These are phyloP conservation scores for Coryphaenoides rupestris DNA, from an alignment of 2,113 vertebrate species.

Conservation along the genomic window DNA sequence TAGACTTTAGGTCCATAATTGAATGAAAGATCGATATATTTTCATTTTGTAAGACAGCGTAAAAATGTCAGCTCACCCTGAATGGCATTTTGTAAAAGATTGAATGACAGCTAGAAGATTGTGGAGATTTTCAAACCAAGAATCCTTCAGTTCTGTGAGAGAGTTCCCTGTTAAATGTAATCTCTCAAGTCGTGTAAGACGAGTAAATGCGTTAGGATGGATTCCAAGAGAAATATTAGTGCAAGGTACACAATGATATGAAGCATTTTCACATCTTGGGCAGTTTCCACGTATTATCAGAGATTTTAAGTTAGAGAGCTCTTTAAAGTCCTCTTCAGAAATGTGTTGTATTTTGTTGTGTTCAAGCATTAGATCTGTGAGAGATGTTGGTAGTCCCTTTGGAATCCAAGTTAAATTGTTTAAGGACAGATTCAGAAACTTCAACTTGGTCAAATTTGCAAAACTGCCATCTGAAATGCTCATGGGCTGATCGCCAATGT, in stretches of 20 bases:
- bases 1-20: slow-evolving; percentile 64
- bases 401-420: slow-evolving; percentile 66
- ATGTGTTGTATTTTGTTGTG: slow-evolving; percentile 64
- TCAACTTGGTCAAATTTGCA: slow-evolving; percentile 36
- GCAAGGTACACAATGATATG: slow-evolving; percentile 62
- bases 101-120: slow-evolving; percentile 70
- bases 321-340: slow-evolving; percentile 49
- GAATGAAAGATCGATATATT: slow-evolving; percentile 73
- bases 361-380: slow-evolving; percentile 35
- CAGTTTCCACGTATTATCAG: slow-evolving; percentile 76
- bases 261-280: slow-evolving; percentile 70
- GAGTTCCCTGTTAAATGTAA: slow-evolving; percentile 70
- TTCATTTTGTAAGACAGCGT: slow-evolving; percentile 45
- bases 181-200: slow-evolving; percentile 28
- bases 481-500: too few species aligned
- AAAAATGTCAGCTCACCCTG: slow-evolving; percentile 58
- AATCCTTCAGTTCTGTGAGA: slow-evolving; percentile 31
- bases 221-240: slow-evolving; percentile 57
- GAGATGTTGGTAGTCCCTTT: slow-evolving; percentile 32
- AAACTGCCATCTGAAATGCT: slow-evolving; percentile 30
- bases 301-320: slow-evolving; percentile 36
- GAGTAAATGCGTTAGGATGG: slow-evolving; percentile 62
- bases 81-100: slow-evolving; percentile 50
- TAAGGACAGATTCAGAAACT: slow-evolving; percentile 41
- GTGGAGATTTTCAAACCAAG: slow-evolving; percentile 61